Percentiles rank a stretch among this genome's conserved stretches.
Conservation (phyloP, 2,113 vertebrate species). For the Columbina picui region DNA sequence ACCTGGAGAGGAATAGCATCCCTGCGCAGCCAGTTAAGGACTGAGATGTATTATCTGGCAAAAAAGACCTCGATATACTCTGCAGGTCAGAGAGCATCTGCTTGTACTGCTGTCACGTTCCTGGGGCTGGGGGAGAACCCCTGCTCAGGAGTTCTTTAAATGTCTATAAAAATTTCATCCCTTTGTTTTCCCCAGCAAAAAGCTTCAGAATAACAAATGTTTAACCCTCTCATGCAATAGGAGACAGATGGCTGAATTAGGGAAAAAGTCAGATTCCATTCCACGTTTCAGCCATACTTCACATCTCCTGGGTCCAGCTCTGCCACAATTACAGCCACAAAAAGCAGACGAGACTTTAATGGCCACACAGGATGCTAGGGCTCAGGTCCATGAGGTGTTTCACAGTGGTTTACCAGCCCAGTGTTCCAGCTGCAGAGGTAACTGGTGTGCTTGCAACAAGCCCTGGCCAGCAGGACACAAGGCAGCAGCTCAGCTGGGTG, state of each 20-base stretch:
- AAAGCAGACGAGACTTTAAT: neutral
- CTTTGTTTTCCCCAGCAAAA: neutral
- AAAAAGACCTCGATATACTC: neutral
- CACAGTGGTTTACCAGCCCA: neutral
- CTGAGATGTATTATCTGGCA: neutral
- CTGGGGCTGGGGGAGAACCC: rapidly evolving
- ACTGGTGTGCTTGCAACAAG: too few species aligned
- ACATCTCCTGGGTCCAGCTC: neutral
- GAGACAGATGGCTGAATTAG: neutral
- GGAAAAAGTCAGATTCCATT: neutral
- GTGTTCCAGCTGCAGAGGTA: neutral
- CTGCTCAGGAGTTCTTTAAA: rapidly evolving
- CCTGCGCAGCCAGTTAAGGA: neutral
- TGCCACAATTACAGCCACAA: neutral
- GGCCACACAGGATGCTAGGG: neutral
- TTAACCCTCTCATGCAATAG: neutral
- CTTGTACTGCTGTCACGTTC: rapidly evolving
- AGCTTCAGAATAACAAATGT: too few species aligned
- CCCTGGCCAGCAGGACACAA: rapidly evolving
- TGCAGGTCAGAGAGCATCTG: neutral
- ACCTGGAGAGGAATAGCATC: constrained; percentile 51
- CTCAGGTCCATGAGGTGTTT: neutral
- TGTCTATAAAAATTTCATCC: neutral
- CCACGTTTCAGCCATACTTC: neutral
- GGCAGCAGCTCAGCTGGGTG: neutral